Evolutionary conservation across 92 coral and sea anemone species (phyloP), one percentile per base, ranked within the genome.

Genomic region (Pocillopora grandis): DNA sequence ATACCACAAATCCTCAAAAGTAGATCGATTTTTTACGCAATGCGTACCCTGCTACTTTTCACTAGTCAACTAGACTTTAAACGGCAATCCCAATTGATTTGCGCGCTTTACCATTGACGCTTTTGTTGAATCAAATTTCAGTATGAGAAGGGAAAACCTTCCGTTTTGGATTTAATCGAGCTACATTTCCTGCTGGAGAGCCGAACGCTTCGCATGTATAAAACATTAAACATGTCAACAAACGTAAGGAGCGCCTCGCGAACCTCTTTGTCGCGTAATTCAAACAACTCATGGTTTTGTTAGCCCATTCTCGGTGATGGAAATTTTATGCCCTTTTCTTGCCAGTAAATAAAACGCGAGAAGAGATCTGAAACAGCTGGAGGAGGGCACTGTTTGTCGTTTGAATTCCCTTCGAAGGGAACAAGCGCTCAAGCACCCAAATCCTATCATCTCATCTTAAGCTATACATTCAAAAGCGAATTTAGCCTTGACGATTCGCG

Each of bases 211-310:
- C 64, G 86, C 86, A 83, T 62, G 72, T 73, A 42, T 63, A 27
- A 72, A 83, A 73, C 72, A 73, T 72, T 82, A 61, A 83, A 83
- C 74, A 62, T 83, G 86, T 83, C 86, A 83, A 73, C 80, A 83
- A 83, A 74, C 64, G 2, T 73, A 65, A 83, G 86, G 80, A 83
- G 86, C 86, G 86, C 61, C 80, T 83, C 74, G 80, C 80, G 66
- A 74, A 31, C 63, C 67, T 55, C 85, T 59, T 83, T 83, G 78
- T 62, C 80, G 79, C 52, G 62, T 73, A 73, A 74, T 23, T 73
- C 79, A 74, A 71, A 72, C 56, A 62, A 35, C 62, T 62, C 73
- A 27, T 33, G 2, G 14, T 18, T 36, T 72, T 42, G 78, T 82
- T 62, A 37, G 33, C 23, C 31, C 62, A 59, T 42, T 72, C 68